Evolutionary conservation across 2,797 vertebrate species (phyloP), one percentile per base, ranked within the genome.

Genomic region (Sarcoramphus papa): DNA sequence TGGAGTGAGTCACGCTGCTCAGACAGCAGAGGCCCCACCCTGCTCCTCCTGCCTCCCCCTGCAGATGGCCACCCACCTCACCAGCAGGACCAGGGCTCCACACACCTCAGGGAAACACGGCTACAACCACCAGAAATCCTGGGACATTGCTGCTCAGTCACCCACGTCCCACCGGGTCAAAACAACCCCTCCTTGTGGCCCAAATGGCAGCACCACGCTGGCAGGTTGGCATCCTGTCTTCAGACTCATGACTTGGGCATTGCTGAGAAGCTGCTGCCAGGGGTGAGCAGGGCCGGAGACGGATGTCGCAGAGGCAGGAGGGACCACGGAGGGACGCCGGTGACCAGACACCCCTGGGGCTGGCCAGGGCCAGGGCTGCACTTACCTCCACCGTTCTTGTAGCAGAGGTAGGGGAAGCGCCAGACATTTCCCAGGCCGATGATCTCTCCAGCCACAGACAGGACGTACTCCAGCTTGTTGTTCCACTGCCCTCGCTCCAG

Each of bases 331-430:
- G 35, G 25, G 53, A 48, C 2, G 0, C 21, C 10, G 6, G 41
- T 24, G 41, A 7, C 15, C 40, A 21, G 62, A 11, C 7, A 10
- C 9, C 41, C 51, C 51, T 41, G 27, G 27, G 56, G 24, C 16
- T 50, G 10, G 43, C 11, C 6, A 3, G 24, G 23, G 40, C 25
- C 33, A 33, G 27, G 41, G 51, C 51, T 40, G 69, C 67, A 85
- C 98, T 98, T 95, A 99, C 99, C 99, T 98, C 99, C 99, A 31
- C 99, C 99, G 0, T 99, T 99, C 97, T 99, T 99, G 98, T 99
- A 99, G 98, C 99, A 99, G 82, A 99, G 98, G 95, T 99, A 99
- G 19, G 99, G 99, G 97, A 99, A 99, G 84, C 99, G 98, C 99
- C 99, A 99, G 97, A 99, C 99, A 8, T 99, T 99, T 50, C 99